Percentiles rank a stretch among this genome's conserved stretches.
These are phyloP conservation scores for Ditylenchus weischeri DNA, from an alignment of 2,888 invertebrate species.

Conservation along the genomic window DNA sequence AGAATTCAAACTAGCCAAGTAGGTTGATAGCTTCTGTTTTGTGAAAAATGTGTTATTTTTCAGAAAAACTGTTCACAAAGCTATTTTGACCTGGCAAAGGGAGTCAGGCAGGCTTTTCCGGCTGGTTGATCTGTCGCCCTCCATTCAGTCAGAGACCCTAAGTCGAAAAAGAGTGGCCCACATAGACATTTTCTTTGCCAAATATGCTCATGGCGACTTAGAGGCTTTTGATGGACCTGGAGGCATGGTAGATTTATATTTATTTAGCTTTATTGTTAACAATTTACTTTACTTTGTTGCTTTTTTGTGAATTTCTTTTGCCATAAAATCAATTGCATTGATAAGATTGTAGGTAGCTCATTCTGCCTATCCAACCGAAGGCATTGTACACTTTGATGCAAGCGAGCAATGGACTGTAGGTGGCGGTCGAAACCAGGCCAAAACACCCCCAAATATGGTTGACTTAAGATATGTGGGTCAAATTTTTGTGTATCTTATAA, in stretches of 20 bases:
- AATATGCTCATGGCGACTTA: constrained; percentile 30
- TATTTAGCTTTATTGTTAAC: background rate
- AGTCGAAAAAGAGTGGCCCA: constrained; percentile 28
- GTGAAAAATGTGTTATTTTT: background rate
- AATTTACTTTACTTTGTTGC: too few species aligned
- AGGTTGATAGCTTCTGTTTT: background rate
- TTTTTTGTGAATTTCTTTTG: too few species aligned
- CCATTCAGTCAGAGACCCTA: background rate
- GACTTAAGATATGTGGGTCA: constrained; percentile 35
- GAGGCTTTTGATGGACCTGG: constrained; percentile 35
- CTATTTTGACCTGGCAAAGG: constrained; percentile 32
- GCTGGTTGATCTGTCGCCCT: constrained; percentile 32
- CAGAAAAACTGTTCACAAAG: constrained; percentile 30
- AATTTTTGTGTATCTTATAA: background rate
- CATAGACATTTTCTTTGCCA: constrained; percentile 48
- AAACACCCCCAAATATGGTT: constrained; percentile 9
- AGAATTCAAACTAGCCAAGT: constrained; percentile 35
- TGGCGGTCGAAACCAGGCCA: background rate
- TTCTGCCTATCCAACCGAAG: constrained; percentile 49
- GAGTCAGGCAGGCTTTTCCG: constrained; percentile 22
- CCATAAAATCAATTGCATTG: too few species aligned
- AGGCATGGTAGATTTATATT: constrained; percentile 31
- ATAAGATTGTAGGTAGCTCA: constrained; percentile 40
- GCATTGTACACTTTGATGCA: constrained; percentile 45
- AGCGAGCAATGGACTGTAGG: constrained; percentile 21